A percentile compares a stretch with the other conserved stretches of the same genome.
These are phyloP conservation scores for Caenorhabditis remanei DNA, from an alignment of 1,140 invertebrate genomes.

Conservation along the genomic window DNA sequence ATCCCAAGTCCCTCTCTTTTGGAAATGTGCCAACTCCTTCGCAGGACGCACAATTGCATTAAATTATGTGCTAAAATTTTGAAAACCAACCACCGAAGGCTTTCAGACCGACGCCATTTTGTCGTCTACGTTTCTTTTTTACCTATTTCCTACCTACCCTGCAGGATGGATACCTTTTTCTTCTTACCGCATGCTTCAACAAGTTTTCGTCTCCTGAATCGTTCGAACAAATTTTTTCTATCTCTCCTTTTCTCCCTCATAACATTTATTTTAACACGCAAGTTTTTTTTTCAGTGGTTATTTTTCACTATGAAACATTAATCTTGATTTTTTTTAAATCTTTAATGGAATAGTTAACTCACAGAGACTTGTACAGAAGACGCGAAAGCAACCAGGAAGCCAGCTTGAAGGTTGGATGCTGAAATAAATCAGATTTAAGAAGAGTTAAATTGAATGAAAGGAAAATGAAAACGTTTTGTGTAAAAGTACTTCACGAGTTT, in stretches of 20 bases:
- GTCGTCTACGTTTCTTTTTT: constrained; percentile 46
- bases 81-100: background rate
- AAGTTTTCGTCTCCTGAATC: constrained; percentile 44
- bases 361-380: constrained; percentile 51
- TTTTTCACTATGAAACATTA: background rate
- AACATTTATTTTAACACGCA: constrained; percentile 23
- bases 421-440: background rate
- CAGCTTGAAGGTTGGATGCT: constrained; percentile 20
- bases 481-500: too few species aligned
- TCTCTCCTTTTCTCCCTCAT: constrained; percentile 15
- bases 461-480: background rate
- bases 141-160: constrained; percentile 3
- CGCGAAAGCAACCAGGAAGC: constrained; percentile 50
- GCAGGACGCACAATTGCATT: constrained; percentile 19
- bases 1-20: constrained; percentile 30
- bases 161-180: constrained; percentile 24
- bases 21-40: constrained; percentile 44
- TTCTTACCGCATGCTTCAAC: constrained; percentile 48
- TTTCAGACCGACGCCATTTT: background rate
- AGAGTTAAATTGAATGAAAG: background rate
- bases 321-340: background rate
- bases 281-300: background rate
- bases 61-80: constrained; percentile 48
- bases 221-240: constrained; percentile 15
- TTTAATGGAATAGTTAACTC: background rate